Evolutionary conservation across 2,888 invertebrate genomes (phyloP).

Genomic region (Apotomis turbidana): DNA sequence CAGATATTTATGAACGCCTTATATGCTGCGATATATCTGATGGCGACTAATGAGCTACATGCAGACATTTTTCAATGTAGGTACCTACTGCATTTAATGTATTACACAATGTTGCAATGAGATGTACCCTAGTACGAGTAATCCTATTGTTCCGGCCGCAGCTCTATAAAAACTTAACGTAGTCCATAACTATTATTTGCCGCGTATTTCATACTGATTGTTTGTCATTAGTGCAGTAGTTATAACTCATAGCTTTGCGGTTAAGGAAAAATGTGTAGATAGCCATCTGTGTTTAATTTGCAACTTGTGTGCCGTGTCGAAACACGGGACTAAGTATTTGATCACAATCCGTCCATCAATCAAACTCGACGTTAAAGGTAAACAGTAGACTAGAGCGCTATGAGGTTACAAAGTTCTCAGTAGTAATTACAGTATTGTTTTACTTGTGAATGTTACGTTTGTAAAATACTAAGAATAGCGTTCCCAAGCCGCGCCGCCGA

Average conservation of each 20-base stretch:
- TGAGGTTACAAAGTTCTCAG: slow-evolving; percentile 20
- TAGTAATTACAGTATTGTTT: slow-evolving; percentile 35
- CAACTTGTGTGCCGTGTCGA: slow-evolving; percentile 1
- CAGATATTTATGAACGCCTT: too few relatives aligned
- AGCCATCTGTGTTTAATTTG: slow-evolving; percentile 5
- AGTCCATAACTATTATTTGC: slow-evolving; percentile 4
- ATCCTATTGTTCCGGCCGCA: slow-evolving; percentile 6
- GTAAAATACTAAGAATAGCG: slow-evolving; percentile 27
- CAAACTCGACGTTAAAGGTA: not conserved
- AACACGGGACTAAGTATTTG: not conserved
- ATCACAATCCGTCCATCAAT: not conserved
- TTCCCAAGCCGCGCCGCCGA: slow-evolving; percentile 14
- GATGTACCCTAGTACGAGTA: not conserved
- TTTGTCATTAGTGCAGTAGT: not conserved
- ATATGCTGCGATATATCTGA: too few relatives aligned
- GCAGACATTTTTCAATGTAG: too few relatives aligned
- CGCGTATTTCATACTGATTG: slow-evolving; percentile 11
- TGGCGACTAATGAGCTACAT: too few relatives aligned
- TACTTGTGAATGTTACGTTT: slow-evolving; percentile 27
- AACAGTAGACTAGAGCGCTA: not conserved
- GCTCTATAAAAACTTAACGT: slow-evolving; percentile 14
- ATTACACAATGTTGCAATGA: not conserved
- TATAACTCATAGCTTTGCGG: slow-evolving; percentile 9
- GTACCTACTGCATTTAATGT: not conserved
- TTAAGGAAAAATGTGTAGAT: slow-evolving; percentile 30